Evolutionary conservation across 2,888 invertebrate species (phyloP).

Genomic region (Tubiluchus corallicola): DNA sequence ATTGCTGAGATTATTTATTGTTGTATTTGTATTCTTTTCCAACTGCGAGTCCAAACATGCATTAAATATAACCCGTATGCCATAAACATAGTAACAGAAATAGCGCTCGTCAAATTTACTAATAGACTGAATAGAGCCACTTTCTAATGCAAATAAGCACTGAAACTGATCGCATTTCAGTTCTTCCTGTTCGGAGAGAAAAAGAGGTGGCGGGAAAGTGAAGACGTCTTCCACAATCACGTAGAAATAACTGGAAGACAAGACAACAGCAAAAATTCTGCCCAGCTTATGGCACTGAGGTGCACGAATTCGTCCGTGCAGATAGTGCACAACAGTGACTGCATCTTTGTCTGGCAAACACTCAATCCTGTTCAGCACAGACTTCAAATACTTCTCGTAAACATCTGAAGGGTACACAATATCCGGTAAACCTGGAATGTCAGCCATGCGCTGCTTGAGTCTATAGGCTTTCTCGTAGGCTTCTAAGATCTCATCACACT

Average conservation of each 20-base stretch:
- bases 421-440: not conserved
- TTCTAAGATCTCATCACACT: not conserved
- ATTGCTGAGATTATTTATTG: no score
- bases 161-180: no score
- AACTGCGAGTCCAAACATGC: no score
- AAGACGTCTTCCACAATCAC: not conserved
- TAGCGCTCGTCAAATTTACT: no score
- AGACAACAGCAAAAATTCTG: not conserved
- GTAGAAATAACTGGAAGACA: not conserved
- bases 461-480: not conserved
- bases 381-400: not conserved
- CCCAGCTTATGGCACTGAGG: not conserved
- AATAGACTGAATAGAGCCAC: no score
- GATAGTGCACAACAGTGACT: not conserved
- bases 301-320: not conserved
- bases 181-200: not conserved
- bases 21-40: no score
- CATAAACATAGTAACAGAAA: no score
- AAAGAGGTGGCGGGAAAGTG: not conserved
- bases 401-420: not conserved
- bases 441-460: not conserved
- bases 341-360: not conserved
- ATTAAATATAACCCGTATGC: no score
- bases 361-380: not conserved
- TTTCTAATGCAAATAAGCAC: no score